Base-by-base conservation (phyloP, 2,113 vertebrate genomes). In the Ptilorrhoa leucosticta region DNA sequence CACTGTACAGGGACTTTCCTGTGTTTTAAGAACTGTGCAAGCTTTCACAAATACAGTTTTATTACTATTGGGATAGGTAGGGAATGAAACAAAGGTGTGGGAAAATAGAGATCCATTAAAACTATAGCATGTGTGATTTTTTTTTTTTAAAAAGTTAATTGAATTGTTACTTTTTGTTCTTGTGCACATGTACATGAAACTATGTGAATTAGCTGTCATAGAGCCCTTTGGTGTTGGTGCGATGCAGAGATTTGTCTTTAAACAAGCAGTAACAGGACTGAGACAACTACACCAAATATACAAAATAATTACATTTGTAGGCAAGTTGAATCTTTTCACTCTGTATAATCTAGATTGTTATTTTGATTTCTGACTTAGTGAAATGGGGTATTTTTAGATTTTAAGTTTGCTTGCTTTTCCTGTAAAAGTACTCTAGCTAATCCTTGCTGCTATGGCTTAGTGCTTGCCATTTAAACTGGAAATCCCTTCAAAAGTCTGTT, bases 401-500 rank as follows among this genome's bases (percentile, higher is more conserved):
- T 73, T 50, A 86, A 58, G 28, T 68, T 72, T 64, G 30, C 68
- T 63, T 88, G 53, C 33, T 92, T 93, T 94, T 70, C 42, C 18
- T 63, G 79, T 57, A 75, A 77, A 83, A 92, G 42, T 83, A 31
- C 24, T 9, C 10, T 65, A 86, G 40, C 35, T 84, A 64, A 87
- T 84, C n/a, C 19, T 61, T 71, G 45, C 9, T 66, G 48, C 60
- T 42, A 8, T 56, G 57, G 79, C 39, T 44, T n/a, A 19, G 5
- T 79, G 40, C 51, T 58, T 91, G 40, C n/a, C 69, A 14, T 79
- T 76, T 84, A 94, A 89, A 40, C 42, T 95, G 82, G 66, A 93
- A 94, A 93, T 83, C 73, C 81, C 47, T 72, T 82, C 66, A 72
- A 50, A 89, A 56, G 33, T 76, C 61, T 85, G 45, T 50, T 75